Evolutionary conservation across 2,888 invertebrate species (phyloP), one percentile per base, ranked within the genome.

Genomic region (Drosophila hamatofila): DNA sequence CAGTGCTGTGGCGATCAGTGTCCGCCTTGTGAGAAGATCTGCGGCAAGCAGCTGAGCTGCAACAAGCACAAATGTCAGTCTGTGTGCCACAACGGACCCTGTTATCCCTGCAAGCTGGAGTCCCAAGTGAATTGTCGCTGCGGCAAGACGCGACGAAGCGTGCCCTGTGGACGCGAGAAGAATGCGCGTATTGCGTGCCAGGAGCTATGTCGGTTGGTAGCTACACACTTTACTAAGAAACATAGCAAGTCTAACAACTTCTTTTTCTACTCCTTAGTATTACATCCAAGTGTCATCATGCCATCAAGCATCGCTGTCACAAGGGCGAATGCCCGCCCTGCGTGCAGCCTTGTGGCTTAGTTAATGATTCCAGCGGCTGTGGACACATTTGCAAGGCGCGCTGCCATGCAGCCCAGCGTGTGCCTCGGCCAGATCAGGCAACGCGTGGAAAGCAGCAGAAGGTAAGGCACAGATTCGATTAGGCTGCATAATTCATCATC

Each of bases 1-100:
- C 12, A 96, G 95, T 98, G 98, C 90, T 98, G 98, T 92, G 96
- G 96, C 92, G 96, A 96, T 3, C 95, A 95, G 86, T 98, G 98
- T 90, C 95, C 96, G 7, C 95, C 96, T 0, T 98, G 98, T 91
- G 97, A 97, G 86, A 97, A 97, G 92, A 93, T 95, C 0, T 99
- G 98, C 92, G 96, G 96, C 41, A 96, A 96, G 84, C 95, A 95
- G 0, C 93, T 98, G 11, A 95, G 95, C 33, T 98, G 98, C 92
- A 96, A 96, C 16, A 96, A 97, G 69, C 98, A 98, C 92, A 97
- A 97, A 92, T 97, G 97, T 86, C 92, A 93, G 25, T 96, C 96
- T 7, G 94, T 95, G 2, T 97, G 97, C 89, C 97, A 97, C 89
- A 94, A 94, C 80, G 96, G 97, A 0, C 95, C 95, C 0, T 97